Conservation (phyloP, 2,113 vertebrate species). For the Cavia aperea region DNA sequence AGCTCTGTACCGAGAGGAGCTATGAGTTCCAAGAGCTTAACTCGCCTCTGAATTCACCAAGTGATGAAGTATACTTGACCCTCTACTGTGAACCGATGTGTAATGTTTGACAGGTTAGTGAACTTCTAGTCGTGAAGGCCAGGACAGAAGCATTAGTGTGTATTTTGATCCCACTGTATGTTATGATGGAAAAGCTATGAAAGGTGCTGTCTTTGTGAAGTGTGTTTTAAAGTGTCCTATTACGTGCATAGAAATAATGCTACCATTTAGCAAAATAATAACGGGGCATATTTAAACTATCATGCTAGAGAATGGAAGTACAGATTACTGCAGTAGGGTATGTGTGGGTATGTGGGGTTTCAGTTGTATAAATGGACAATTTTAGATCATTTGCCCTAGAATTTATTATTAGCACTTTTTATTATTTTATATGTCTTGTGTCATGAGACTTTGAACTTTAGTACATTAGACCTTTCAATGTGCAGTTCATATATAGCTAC, state of each 20-base stretch:
- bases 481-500: neutral
- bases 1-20: neutral
- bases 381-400: constrained; percentile 3
- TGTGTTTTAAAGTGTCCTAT: constrained; percentile 14
- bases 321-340: neutral
- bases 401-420: neutral
- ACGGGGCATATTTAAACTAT: constrained; percentile 19
- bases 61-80: neutral
- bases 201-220: neutral
- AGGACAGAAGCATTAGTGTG: neutral
- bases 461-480: neutral
- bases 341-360: neutral
- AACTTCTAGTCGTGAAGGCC: neutral
- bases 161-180: neutral
- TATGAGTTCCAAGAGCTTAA: neutral
- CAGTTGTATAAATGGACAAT: neutral
- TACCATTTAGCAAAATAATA: constrained; percentile 33
- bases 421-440: neutral
- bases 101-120: neutral
- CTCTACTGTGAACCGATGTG: neutral
- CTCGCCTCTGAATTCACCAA: neutral
- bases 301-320: constrained; percentile 20
- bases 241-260: constrained; percentile 9
- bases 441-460: neutral
- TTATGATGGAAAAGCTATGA: constrained; percentile 1